Percentiles rank a stretch among this genome's conserved stretches.
These are phyloP conservation scores for Papilio demoleus DNA, from an alignment of 2,888 invertebrate species.

Conservation along the genomic window DNA sequence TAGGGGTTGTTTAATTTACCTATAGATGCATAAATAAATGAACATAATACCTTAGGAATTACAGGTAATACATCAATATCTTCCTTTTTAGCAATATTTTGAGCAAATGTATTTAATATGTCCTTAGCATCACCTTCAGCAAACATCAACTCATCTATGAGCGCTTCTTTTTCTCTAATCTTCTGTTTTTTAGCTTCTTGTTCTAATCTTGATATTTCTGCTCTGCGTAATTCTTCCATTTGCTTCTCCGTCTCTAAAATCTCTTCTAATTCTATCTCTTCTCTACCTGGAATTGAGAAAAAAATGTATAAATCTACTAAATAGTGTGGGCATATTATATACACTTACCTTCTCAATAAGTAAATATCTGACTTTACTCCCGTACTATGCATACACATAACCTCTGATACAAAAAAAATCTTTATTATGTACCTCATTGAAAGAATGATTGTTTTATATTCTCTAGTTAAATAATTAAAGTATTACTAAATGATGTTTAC, in stretches of 20 bases:
- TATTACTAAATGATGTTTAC: too few species aligned
- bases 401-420: too few species aligned
- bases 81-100: conserved; percentile 87
- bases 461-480: too few species aligned
- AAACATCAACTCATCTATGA: conserved; percentile 98
- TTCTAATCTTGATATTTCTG: conserved; percentile 87
- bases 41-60: conserved; percentile 76
- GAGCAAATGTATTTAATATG: conserved; percentile 92
- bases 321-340: too few species aligned
- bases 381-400: too few species aligned
- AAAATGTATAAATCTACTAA: too few species aligned
- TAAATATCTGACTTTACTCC: too few species aligned
- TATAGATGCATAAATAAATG: too few species aligned
- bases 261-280: conserved; percentile 94
- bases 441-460: too few species aligned
- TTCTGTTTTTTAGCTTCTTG: conserved; percentile 91
- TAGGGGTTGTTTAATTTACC: too few species aligned
- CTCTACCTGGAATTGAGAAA: conserved; percentile 79
- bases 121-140: conserved; percentile 95
- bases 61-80: conserved; percentile 79
- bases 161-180: conserved; percentile 93
- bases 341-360: too few species aligned
- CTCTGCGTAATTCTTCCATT: conserved; percentile 88
- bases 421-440: too few species aligned
- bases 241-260: conserved; percentile 92